phyloP scores from a whole-genome alignment of 2,888 invertebrate species.

The Mechanitis mazaeus region DNA sequence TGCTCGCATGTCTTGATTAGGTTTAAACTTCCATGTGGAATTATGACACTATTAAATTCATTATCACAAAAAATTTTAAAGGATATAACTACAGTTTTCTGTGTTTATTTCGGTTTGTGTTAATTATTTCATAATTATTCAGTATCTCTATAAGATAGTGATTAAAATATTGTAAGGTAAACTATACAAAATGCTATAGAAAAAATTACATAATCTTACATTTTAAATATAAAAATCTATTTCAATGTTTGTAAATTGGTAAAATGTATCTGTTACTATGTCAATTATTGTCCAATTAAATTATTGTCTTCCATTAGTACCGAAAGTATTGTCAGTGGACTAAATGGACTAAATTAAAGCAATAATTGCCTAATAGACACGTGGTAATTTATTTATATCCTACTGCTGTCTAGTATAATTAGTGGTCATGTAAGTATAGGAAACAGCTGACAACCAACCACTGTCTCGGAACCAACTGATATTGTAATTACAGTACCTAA shows the following conservation, averaged over 20 bases:
- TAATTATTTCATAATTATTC: neutral
- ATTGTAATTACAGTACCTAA: neutral
- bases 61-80: neutral
- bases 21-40: neutral
- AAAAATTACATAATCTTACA: no score
- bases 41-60: neutral
- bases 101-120: neutral
- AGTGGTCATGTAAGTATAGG: slow-evolving; percentile 12
- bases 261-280: no score
- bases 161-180: no score
- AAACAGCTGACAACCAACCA: slow-evolving; percentile 12
- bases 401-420: neutral
- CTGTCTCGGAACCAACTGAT: neutral
- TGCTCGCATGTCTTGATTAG: slow-evolving; percentile 13
- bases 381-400: neutral
- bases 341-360: neutral
- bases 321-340: neutral
- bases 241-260: no score
- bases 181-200: no score
- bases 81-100: no score
- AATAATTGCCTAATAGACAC: neutral
- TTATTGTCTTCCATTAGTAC: no score
- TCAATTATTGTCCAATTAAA: no score
- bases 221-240: no score
- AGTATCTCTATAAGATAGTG: no score